Percentiles rank a stretch among this genome's conserved stretches.
phyloP scores from a whole-genome alignment of 2,888 invertebrate species.

The Epirrita christyi region DNA sequence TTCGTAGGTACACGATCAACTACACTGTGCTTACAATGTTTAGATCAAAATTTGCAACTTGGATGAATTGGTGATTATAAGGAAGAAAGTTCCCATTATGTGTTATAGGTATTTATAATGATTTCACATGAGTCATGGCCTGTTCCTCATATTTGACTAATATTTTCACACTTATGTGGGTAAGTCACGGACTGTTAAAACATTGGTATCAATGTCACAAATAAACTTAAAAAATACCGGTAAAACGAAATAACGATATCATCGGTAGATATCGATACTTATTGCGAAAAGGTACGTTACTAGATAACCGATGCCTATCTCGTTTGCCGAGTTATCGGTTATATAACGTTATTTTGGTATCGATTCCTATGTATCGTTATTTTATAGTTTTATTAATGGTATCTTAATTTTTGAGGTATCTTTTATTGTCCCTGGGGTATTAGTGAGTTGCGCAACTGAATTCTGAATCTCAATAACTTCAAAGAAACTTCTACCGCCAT shows the following conservation, averaged over 20 bases:
- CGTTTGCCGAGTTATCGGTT: too few species aligned
- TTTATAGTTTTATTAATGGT: too few species aligned
- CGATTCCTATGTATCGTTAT: too few species aligned
- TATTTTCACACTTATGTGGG: conserved; percentile 29
- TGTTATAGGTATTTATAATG: conserved; percentile 71
- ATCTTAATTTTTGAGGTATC: too few species aligned
- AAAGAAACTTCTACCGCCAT: not conserved
- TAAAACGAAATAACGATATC: too few species aligned
- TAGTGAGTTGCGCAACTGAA: conserved; percentile 15
- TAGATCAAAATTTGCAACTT: conserved; percentile 58
- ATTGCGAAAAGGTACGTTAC: too few species aligned
- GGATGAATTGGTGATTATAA: conserved; percentile 62
- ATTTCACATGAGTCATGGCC: conserved; percentile 74
- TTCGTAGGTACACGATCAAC: conserved; percentile 1
- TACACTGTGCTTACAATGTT: conserved; percentile 45
- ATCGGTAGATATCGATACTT: too few species aligned
- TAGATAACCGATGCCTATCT: too few species aligned
- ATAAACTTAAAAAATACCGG: too few species aligned
- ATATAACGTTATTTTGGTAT: too few species aligned
- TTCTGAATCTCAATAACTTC: not conserved
- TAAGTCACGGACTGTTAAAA: conserved; percentile 5
- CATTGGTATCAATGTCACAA: too few species aligned
- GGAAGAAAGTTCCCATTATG: conserved; percentile 56
- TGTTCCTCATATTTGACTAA: conserved; percentile 71
- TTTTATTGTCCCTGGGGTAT: too few species aligned